Base-by-base conservation (phyloP, 1,140 invertebrate genomes). In the Varroa destructor region DNA sequence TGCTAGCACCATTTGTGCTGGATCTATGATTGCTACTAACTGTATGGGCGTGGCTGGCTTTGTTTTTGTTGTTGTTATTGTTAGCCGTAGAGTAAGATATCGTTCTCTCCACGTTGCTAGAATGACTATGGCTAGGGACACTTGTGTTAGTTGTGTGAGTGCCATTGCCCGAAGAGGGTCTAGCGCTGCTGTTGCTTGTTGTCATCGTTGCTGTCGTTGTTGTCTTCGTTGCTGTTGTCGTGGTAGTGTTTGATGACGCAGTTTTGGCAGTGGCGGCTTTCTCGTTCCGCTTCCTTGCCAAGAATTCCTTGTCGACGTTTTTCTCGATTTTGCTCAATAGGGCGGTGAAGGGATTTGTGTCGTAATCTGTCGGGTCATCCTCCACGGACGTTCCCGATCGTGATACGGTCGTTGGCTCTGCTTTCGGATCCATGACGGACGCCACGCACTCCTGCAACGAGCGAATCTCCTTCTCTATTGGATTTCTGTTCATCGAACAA, bases 221-320 rank as follows among this genome's bases (percentile, higher is more conserved):
- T n/a, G 55, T 56, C 55, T 12, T n/a, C n/a, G 55, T 14, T 58
- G 57, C 36, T 2, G 14, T 37, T 2, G 40, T 40, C 37, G 57
- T 58, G 3, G 25, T 36, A 3, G 57, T 3, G 3, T 12, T 40
- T 37, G 61, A 46, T 43, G 40, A 40, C 40, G 61, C 37, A 46
- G 46, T 46, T 12, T 67, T 37, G 40, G 12, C 40, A 67, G 61
- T 46, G 40, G 61, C 14, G 10, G 61, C 61, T 67, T 67, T 67
- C 37, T 67, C 61, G 61, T 67, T 67, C 12, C 61, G 61, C 61
- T 67, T 67, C 61, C 61, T 67, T 37, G 14, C 61, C 61, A 67
- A 67, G 61, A 67, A 67, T 67, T 67, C 61, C 61, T 67, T 67
- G 46, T 67, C 61, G 40, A 67, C 37, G 61, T 67, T 67, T 40